phyloP scores from a whole-genome alignment of 2,113 vertebrate species.

The Hyla sarda region DNA sequence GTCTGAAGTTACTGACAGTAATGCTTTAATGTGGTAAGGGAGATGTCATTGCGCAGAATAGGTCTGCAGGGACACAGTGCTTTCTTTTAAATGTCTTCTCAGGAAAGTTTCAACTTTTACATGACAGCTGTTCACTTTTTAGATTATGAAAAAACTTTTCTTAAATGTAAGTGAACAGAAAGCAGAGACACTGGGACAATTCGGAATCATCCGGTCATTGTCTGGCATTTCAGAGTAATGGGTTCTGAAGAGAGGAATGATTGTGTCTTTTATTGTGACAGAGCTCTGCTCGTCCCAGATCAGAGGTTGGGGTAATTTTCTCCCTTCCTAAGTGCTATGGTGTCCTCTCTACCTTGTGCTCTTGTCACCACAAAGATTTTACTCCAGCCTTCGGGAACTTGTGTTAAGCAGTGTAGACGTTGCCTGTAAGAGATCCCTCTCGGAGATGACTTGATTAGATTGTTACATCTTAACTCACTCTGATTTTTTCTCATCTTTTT shows the following conservation, averaged over 20 bases:
- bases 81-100: not conserved
- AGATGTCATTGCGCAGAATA: too few species aligned
- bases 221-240: slow-evolving; percentile 28
- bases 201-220: not conserved
- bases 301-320: slow-evolving; percentile 34
- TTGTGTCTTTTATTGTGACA: slow-evolving; percentile 13
- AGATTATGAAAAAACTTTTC: not conserved
- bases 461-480: slow-evolving; percentile 27
- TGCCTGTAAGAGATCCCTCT: slow-evolving; percentile 11
- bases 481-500: slow-evolving; percentile 40
- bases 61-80: too few species aligned
- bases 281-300: not conserved
- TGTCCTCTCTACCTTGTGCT: not conserved
- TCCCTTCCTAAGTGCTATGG: not conserved
- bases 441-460: not conserved
- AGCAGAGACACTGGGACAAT: not conserved
- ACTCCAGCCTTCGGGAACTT: not conserved
- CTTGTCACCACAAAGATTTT: not conserved
- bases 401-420: slow-evolving; percentile 13
- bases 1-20: too few species aligned
- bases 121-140: not conserved
- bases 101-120: not conserved
- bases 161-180: not conserved
- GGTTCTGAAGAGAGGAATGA: slow-evolving; percentile 21
- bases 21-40: too few species aligned